These are phyloP conservation scores for Zaprionus camerounensis DNA, from an alignment of 1,140 invertebrate genomes.

Conservation along the genomic window DNA sequence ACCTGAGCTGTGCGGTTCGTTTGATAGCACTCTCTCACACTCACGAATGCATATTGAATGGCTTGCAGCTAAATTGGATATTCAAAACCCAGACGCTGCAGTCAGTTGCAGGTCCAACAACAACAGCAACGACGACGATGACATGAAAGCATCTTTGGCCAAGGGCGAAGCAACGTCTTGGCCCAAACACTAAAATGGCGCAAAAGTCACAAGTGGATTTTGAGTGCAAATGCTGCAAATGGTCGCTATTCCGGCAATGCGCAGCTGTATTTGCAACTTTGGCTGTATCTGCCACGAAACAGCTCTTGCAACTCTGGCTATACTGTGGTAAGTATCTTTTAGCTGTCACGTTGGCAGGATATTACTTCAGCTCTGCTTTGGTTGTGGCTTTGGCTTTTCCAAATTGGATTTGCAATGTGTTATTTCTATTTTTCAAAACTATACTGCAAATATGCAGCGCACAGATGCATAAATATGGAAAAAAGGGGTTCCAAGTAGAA, in stretches of 20 bases:
- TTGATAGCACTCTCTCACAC: neutral
- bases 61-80: conserved; percentile 44
- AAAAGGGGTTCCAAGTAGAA: neutral
- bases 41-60: conserved; percentile 42
- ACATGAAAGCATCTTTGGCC: conserved; percentile 13
- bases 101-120: conserved; percentile 25
- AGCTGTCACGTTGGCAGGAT: conserved; percentile 27
- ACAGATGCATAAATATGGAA: neutral
- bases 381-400: conserved; percentile 2
- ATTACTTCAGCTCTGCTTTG: conserved; percentile 20
- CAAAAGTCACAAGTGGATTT: conserved; percentile 74
- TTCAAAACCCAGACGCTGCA: conserved; percentile 40
- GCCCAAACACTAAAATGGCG: conserved; percentile 42
- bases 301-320: conserved; percentile 36
- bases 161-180: conserved; percentile 22
- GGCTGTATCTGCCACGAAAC: conserved; percentile 39
- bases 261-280: conserved; percentile 47
- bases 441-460: neutral
- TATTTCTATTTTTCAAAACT: conserved; percentile 42
- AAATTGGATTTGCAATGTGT: conserved; percentile 61
- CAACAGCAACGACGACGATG: conserved; percentile 11
- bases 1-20: conserved; percentile 30
- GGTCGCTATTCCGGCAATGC: conserved; percentile 28
- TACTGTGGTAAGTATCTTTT: conserved; percentile 16
- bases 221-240: conserved; percentile 46